Base-by-base conservation (phyloP, 2,888 invertebrate species). In the Pammene fasciana region DNA sequence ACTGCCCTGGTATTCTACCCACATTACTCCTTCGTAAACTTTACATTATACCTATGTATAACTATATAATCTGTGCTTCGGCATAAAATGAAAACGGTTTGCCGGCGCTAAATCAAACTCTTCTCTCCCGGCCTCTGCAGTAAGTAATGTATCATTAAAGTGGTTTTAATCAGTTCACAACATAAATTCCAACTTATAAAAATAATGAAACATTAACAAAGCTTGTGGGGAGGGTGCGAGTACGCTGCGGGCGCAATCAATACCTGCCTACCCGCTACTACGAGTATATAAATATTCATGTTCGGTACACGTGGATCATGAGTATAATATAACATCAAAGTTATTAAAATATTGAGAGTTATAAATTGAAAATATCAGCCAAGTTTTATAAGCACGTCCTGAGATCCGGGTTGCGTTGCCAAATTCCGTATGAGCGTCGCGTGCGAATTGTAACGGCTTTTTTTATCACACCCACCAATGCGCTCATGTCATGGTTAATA, bases 181-280 rank as follows among this genome's bases (percentile, higher is more conserved):
- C 14, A 60, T 45, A 54, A 55, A 60, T 16, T 13, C 34, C 14
- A 16, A 26, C 16, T 16, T 46, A 26, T 38, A 50, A 50, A 46
- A 50, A 46, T 67, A 34, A 60, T 38, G 18, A 34, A 60, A 45
- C 45, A 65, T 60, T 70, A 68, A 61, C 14, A 41, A 77, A 73
- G 71, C 74, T 77, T 71, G 45, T 14, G 14, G 5, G 77, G 71
- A 79, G 78, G 75, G 72, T 73, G 75, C 67, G 73, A 72, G 34
- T 10, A 56, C 66, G 75, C 79, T 89, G 86, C 89, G 90, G 90
- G 91, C 77, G 41, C 83, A 88, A 84, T 89, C 89, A 88, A 89
- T 89, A 89, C 82, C 82, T 79, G 77, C 66, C 26, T 72, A 70
- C 65, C 55, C 55, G 54, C 54, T 8, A 45, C 13, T 34, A 8